Evolutionary conservation across 2,797 vertebrate genomes (phyloP), one percentile per base, ranked within the genome.

Genomic region (Epinephelus coioides): DNA sequence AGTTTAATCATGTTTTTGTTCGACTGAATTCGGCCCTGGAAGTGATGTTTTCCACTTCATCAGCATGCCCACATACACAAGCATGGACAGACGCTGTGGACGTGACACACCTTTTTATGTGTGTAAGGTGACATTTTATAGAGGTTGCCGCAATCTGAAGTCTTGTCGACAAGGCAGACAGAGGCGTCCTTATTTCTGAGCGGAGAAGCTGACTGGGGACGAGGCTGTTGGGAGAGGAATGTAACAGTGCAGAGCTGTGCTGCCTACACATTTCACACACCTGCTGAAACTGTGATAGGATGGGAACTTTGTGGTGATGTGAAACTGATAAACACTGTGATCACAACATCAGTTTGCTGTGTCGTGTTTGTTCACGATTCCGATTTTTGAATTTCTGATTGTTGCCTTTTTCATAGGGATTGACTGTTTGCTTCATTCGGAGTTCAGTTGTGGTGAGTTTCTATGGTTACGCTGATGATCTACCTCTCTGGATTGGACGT

Each of bases 81-180:
- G 56, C 77, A 66, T 0, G 55, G 51, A 27, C 12, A 51, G 47
- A 75, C 46, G 15, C 1, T 34, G 67, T 59, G 30, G 56, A 78
- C 38, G 40, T 8, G 59, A 14, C 62, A 59, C 70, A 68, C 64
- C 47, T 67, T 60, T 66, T 25, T 11, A 13, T 69, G 76, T 60
- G 73, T 30, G 69, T 43, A 50, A 15, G 78, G 53, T 88, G 89
- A 83, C 88, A 87, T 90, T 91, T 91, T 73, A n/a, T 66, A 91
- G 89, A 85, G 80, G 89, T 85, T 87, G 76, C 81, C 6, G 75
- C 67, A 86, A 83, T 83, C 86, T 86, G 23, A 76, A 73, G 83
- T 79, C 82, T 78, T 63, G 60, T 76, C 38, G 49, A 74, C 74
- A 34, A 54, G 63, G 40, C 79, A 79, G 78, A 81, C 64, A 5